Conservation (phyloP, 2,888 invertebrate species). For the Limnephilus rhombicus region DNA sequence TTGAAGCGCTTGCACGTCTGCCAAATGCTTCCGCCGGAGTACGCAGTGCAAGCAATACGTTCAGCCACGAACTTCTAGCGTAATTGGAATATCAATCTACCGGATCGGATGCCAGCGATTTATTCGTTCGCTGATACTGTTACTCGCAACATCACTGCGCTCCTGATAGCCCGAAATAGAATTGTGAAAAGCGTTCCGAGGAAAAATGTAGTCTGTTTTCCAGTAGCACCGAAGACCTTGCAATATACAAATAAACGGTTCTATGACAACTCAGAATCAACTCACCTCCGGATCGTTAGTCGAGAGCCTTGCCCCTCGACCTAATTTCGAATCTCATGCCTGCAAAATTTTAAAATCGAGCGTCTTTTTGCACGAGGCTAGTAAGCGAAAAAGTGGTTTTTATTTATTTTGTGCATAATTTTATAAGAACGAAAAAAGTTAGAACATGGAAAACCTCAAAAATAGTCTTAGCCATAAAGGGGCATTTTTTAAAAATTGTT, state of each 20-base stretch:
- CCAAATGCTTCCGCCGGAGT: constrained; percentile 16
- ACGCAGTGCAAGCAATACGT: background rate
- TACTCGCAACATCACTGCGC: background rate
- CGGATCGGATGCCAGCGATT: constrained; percentile 12
- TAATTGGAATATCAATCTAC: constrained; percentile 48
- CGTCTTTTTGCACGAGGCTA: too few species aligned
- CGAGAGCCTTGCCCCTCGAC: too few species aligned
- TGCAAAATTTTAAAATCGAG: too few species aligned
- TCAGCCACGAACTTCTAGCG: constrained; percentile 26
- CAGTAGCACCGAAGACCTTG: background rate
- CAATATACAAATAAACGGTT: background rate
- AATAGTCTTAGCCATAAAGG: too few species aligned
- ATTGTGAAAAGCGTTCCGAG: background rate
- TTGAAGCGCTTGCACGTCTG: constrained; percentile 25
- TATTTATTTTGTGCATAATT: too few species aligned
- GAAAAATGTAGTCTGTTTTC: background rate
- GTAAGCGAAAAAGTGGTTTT: too few species aligned
- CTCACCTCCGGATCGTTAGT: too few species aligned
- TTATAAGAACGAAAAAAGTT: too few species aligned
- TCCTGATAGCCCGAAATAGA: constrained; percentile 7
- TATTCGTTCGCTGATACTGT: constrained; percentile 11
- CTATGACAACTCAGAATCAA: too few species aligned
- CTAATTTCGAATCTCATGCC: too few species aligned
- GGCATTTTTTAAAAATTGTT: too few species aligned
- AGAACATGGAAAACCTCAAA: too few species aligned